These are phyloP conservation scores for Adrianichthys oophorus DNA, from an alignment of 2,797 vertebrate genomes.

Conservation along the genomic window DNA sequence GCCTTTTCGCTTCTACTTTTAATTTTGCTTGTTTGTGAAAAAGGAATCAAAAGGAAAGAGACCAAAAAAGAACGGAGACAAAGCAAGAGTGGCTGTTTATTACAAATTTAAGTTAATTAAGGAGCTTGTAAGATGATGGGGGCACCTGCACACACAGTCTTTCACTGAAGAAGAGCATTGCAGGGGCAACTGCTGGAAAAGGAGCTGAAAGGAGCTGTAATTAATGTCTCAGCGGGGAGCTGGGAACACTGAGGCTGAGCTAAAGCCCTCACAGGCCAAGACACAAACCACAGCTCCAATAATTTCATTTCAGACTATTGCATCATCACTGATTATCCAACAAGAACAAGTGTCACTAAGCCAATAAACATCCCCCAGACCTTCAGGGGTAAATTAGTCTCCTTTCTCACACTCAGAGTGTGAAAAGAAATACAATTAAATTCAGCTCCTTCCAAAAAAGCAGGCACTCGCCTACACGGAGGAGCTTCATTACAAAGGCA, in stretches of 20 bases:
- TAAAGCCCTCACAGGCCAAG: constrained; percentile 64
- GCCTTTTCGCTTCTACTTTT: constrained; percentile 47
- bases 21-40: constrained; percentile 46
- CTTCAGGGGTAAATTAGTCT: constrained; percentile 78
- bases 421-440: constrained; percentile 54
- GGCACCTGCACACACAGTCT: constrained; percentile 67
- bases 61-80: constrained; percentile 32
- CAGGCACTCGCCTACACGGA: constrained; percentile 40
- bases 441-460: constrained; percentile 54
- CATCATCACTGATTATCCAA: constrained; percentile 82
- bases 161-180: constrained; percentile 57
- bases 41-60: constrained; percentile 11
- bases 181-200: constrained; percentile 59
- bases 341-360: constrained; percentile 79
- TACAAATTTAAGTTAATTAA: constrained; percentile 74
- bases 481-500: constrained; percentile 64
- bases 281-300: constrained; percentile 58
- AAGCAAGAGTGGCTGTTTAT: constrained; percentile 60
- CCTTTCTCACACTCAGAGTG: constrained; percentile 62
- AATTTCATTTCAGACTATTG: constrained; percentile 77
- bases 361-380: constrained; percentile 77
- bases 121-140: constrained; percentile 65
- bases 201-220: constrained; percentile 74
- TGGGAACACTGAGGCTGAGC: constrained; percentile 61
- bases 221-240: constrained; percentile 78